Evolutionary conservation across 1,140 invertebrate species (phyloP), one percentile per base, ranked within the genome.

Genomic region (Anoplolepis gracilipes): DNA sequence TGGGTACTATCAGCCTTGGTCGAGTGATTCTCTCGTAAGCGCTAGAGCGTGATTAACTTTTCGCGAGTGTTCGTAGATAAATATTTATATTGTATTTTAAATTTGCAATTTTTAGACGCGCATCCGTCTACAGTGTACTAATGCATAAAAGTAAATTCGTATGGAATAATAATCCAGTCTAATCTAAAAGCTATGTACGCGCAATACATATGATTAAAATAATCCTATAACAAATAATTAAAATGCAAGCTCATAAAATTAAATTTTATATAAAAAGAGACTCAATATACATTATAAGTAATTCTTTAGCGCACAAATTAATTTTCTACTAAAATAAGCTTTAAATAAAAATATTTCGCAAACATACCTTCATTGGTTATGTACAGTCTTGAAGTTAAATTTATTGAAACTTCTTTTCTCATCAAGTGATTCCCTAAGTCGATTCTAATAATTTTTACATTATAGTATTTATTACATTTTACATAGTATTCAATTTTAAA

Each of bases 91-190:
- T 67, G 22, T 62, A 55, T 4, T 19, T 39, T 57, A 39, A 69
- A 55, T 5, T 36, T 39, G 28, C 13, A 25, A 64, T 84, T 84
- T 61, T 76, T 73, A 62, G 70, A 75, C 30, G 16, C 22, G 6
- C 39, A 62, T 13, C 19, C 39, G 42, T 57, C 39, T 36, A 84
- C 69, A n/a, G 13, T 19, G 11, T 39, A 30, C 30, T 28, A 61
- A 3, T 42, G 28, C n/a, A 39, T 11, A 55, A 22, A 67, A 19
- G 22, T 30, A 33, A 39, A n/a, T 19, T 19, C 39, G 22, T 30
- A 36, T 53, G 30, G 5, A 19, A 53, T n/a, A n/a, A n/a, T n/a
- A n/a, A n/a, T n/a, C n/a, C 8, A 62, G 36, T 42, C 16, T 19
- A 16, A 22, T 61, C 25, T n/a, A 25, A 46, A 77, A 78, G 65